These are phyloP conservation scores for Stenoptilia bipunctidactyla DNA, from an alignment of 2,888 invertebrate genomes.

Conservation along the genomic window DNA sequence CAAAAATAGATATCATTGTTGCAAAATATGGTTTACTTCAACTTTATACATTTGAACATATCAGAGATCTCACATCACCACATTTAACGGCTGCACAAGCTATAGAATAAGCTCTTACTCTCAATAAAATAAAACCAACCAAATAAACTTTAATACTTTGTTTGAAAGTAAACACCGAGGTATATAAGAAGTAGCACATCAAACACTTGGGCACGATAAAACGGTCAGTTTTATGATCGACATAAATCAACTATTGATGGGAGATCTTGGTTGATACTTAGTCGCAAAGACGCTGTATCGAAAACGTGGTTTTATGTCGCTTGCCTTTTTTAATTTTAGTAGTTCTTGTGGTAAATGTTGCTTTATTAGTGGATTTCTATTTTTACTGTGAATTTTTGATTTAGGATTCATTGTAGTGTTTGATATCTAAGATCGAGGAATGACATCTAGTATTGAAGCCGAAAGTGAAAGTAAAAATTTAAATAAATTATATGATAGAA, in stretches of 20 bases:
- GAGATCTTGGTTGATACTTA: constrained; percentile 27
- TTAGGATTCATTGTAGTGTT: too few relatives aligned
- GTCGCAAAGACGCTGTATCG: constrained; percentile 19
- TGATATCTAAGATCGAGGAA: too few relatives aligned
- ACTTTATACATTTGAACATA: neutral
- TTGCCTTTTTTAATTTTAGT: too few relatives aligned
- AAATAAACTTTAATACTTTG: constrained; percentile 28
- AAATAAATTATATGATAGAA: too few relatives aligned
- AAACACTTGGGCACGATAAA: constrained; percentile 40
- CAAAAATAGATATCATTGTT: too few relatives aligned
- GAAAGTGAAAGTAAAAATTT: too few relatives aligned
- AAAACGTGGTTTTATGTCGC: constrained; percentile 21
- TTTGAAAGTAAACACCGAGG: constrained; percentile 27
- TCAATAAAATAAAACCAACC: constrained; percentile 25
- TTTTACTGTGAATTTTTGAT: too few relatives aligned
- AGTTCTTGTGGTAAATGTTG: too few relatives aligned
- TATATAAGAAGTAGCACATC: constrained; percentile 28
- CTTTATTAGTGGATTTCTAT: too few relatives aligned
- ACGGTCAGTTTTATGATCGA: constrained; percentile 48
- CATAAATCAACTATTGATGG: constrained; percentile 55
- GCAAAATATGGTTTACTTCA: too few relatives aligned
- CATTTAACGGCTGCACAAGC: constrained; percentile 4
- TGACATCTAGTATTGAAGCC: too few relatives aligned
- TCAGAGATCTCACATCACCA: neutral
- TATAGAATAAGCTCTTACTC: constrained; percentile 6